phyloP scores from a whole-genome alignment of 2,888 invertebrate genomes.

The Drosophila tripunctata region DNA sequence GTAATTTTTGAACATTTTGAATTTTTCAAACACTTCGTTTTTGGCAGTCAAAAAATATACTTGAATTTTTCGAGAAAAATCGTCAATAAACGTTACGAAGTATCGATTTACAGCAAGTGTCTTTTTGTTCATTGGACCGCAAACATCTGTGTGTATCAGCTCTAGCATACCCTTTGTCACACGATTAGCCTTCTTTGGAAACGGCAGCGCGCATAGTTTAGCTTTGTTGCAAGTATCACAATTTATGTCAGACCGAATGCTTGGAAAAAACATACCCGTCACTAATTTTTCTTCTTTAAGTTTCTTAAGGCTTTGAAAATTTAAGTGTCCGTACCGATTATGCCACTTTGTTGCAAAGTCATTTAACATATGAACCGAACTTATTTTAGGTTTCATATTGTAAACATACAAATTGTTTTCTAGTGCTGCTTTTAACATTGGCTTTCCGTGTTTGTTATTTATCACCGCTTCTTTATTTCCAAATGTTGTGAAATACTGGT shows the following conservation, averaged over 20 bases:
- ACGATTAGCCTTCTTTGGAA: background rate
- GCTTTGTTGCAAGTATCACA: background rate
- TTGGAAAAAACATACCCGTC: no score
- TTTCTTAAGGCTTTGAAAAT: no score
- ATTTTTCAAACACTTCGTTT: slow-evolving; percentile 1
- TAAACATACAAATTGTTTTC: background rate
- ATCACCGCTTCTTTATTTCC: no score
- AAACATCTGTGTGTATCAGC: slow-evolving; percentile 1
- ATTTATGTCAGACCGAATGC: no score
- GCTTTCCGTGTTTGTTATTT: background rate
- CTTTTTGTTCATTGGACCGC: background rate
- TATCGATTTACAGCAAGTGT: background rate
- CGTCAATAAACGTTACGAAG: background rate
- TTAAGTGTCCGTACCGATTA: no score
- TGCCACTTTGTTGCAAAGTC: no score
- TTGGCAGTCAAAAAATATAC: background rate
- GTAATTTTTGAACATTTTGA: background rate
- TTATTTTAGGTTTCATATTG: background rate
- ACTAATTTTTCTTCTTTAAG: no score
- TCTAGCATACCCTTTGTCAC: slow-evolving; percentile 8
- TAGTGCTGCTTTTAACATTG: background rate
- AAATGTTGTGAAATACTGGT: no score
- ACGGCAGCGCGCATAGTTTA: background rate
- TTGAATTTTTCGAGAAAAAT: background rate
- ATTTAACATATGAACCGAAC: no score